These are phyloP conservation scores for Mohoua ochrocephala DNA, from an alignment of 2,113 vertebrate species.

Conservation along the genomic window DNA sequence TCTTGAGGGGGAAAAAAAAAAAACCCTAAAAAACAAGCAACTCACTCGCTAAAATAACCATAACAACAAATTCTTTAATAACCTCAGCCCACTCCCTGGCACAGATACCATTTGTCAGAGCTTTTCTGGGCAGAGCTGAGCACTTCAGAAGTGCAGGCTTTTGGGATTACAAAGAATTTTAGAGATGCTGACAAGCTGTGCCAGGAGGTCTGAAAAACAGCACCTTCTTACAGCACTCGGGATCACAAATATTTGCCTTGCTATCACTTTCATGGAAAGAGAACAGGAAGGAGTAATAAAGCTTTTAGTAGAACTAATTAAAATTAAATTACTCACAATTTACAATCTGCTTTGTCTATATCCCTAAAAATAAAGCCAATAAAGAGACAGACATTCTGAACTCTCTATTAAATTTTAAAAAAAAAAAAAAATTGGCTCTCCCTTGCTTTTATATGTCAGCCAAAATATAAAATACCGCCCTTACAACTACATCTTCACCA, in stretches of 20 bases:
- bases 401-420: background rate
- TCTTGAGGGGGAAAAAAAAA: background rate
- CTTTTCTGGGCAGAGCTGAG: background rate
- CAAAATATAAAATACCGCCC: background rate
- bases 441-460: background rate
- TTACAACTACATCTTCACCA: background rate
- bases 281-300: background rate
- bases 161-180: background rate
- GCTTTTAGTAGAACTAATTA: constrained; percentile 30
- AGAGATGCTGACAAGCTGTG: background rate
- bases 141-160: background rate
- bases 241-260: background rate
- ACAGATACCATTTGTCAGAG: background rate
- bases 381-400: background rate
- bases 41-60: background rate
- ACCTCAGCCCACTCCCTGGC: background rate
- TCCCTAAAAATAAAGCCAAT: background rate
- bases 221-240: background rate
- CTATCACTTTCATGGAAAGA: background rate
- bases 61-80: background rate
- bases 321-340: constrained; percentile 33
- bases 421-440: background rate
- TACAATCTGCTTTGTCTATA: background rate
- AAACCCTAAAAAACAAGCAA: background rate
- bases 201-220: background rate